phyloP scores from a whole-genome alignment of 2,113 vertebrate genomes.

The Lanius collurio region DNA sequence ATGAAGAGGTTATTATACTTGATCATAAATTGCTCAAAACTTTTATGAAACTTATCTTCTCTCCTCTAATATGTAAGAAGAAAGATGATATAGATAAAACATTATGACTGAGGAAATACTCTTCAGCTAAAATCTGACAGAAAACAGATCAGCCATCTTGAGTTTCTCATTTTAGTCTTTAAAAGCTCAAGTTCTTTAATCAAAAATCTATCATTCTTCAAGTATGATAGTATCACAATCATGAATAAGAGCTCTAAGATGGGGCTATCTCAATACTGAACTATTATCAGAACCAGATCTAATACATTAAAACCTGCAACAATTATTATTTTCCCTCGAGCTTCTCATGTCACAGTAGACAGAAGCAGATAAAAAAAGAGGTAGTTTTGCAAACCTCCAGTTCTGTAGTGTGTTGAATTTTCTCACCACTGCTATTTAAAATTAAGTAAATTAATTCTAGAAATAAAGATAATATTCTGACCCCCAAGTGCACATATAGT shows the following conservation, averaged over 20 bases:
- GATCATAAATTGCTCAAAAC: constrained; percentile 4
- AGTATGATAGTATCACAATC: neutral
- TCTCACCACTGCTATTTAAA: neutral
- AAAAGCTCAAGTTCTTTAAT: neutral
- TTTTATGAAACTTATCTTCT: neutral
- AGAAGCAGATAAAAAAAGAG: neutral
- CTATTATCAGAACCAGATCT: neutral
- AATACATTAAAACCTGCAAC: neutral
- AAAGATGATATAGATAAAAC: neutral
- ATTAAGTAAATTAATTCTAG: neutral
- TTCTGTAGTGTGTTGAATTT: neutral
- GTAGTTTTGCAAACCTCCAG: neutral
- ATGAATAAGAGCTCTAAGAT: neutral
- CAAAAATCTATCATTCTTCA: neutral
- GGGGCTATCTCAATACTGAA: neutral
- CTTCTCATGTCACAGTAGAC: neutral
- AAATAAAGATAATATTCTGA: neutral
- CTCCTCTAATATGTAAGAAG: neutral
- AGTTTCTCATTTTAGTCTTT: neutral
- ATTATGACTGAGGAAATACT: neutral
- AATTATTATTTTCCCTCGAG: neutral
- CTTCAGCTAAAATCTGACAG: neutral
- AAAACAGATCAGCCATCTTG: neutral
- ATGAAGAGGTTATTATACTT: neutral
- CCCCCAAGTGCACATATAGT: neutral